Evolutionary conservation across 2,888 invertebrate species (phyloP).

Genomic region (Criorhina ranunculi): DNA sequence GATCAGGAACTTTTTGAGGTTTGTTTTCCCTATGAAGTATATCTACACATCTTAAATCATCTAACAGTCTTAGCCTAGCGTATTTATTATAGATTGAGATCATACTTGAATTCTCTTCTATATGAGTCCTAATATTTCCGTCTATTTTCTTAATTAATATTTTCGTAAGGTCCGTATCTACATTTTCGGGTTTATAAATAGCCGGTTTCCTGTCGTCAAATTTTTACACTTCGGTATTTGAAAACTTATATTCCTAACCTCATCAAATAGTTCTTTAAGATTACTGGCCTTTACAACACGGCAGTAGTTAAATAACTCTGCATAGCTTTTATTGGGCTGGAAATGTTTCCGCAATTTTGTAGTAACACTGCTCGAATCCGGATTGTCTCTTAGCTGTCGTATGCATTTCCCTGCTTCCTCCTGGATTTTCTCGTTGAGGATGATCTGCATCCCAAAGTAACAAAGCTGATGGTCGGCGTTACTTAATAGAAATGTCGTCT

Average conservation of each 20-base stretch:
- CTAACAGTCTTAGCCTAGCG: conserved; percentile 25
- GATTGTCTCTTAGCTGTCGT: neutral
- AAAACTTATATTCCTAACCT: conserved; percentile 9
- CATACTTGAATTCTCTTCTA: conserved; percentile 16
- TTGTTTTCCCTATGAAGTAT: conserved; percentile 18
- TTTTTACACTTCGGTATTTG: neutral
- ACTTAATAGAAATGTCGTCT: neutral
- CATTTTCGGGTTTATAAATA: conserved; percentile 13
- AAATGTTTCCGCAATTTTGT: neutral
- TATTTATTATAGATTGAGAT: conserved; percentile 29
- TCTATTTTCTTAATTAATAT: conserved; percentile 24
- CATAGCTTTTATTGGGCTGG: neutral
- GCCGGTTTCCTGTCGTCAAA: neutral
- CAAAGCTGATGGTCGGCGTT: neutral
- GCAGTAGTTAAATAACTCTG: conserved; percentile 6
- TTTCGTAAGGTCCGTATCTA: neutral
- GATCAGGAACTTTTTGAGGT: conserved; percentile 15
- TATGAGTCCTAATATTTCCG: conserved; percentile 16
- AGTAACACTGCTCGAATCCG: neutral
- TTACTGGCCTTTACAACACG: conserved; percentile 5
- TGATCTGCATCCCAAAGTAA: neutral
- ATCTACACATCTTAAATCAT: conserved; percentile 22
- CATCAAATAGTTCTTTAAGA: conserved; percentile 10
- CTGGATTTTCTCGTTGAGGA: neutral
- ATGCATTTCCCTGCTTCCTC: conserved; percentile 19